Conservation (phyloP, 1,140 invertebrate species). For the Ylistrum balloti region DNA sequence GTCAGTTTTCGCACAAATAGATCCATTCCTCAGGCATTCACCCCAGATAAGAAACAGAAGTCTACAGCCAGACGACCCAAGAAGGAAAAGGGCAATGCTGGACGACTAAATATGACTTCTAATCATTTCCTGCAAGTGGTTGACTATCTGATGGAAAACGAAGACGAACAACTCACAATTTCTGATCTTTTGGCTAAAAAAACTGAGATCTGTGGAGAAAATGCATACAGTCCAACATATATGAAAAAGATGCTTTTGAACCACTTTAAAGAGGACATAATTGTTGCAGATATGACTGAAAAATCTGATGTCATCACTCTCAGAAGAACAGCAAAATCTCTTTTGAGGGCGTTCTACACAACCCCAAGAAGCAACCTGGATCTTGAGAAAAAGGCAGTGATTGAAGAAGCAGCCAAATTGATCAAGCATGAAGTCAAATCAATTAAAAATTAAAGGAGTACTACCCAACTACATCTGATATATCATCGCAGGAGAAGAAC, state of each 20-base stretch:
- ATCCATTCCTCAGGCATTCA: slow-evolving; percentile 46
- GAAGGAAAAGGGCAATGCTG: not conserved
- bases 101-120: slow-evolving; percentile 45
- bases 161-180: slow-evolving; percentile 62
- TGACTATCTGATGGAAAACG: slow-evolving; percentile 51
- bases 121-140: slow-evolving; percentile 54
- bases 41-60: not conserved
- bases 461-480: slow-evolving; percentile 45
- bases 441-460: slow-evolving; percentile 1
- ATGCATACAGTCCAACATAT: slow-evolving; percentile 54
- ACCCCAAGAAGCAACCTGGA: slow-evolving; percentile 10
- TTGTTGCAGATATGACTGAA: slow-evolving; percentile 54
- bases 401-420: slow-evolving; percentile 57
- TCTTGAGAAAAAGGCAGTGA: slow-evolving; percentile 43
- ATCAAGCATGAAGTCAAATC: slow-evolving; percentile 56
- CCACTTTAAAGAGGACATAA: slow-evolving; percentile 55
- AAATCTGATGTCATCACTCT: slow-evolving; percentile 61
- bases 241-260: slow-evolving; percentile 63
- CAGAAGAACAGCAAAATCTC: slow-evolving; percentile 41
- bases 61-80: not conserved
- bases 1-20: slow-evolving; percentile 49
- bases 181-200: slow-evolving; percentile 56
- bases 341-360: slow-evolving; percentile 53
- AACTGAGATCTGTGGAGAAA: slow-evolving; percentile 48
- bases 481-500: slow-evolving; percentile 30